phyloP scores from a whole-genome alignment of 2,797 vertebrate genomes.

The Neoniphon sammara region DNA sequence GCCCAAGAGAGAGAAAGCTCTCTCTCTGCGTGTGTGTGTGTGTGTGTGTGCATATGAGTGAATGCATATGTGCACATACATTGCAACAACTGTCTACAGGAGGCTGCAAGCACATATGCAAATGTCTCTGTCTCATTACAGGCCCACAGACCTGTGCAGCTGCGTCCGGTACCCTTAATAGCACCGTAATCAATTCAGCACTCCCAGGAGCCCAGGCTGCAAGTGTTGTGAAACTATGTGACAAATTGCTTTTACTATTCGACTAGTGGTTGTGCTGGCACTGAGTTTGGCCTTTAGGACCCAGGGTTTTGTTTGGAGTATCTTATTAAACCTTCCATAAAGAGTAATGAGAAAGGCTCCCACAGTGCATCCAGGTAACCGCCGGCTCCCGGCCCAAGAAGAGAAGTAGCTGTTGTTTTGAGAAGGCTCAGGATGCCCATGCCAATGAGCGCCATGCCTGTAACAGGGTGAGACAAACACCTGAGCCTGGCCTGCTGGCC shows the following conservation, averaged over 20 bases:
- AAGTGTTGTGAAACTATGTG: constrained; percentile 55
- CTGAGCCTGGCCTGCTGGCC: constrained; percentile 5
- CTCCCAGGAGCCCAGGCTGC: constrained; percentile 33
- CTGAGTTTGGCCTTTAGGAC: constrained; percentile 38
- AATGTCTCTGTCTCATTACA: constrained; percentile 20
- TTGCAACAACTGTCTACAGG: constrained; percentile 4
- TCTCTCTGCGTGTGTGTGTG: constrained; percentile 1
- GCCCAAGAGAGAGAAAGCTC: not conserved
- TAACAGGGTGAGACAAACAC: constrained; percentile 27
- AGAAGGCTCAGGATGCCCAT: constrained; percentile 7
- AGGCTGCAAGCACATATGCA: constrained; percentile 18
- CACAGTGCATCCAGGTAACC: constrained; percentile 56
- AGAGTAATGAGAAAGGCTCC: constrained; percentile 63
- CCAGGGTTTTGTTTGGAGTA: constrained; percentile 55
- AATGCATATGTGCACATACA: not conserved
- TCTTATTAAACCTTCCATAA: constrained; percentile 71
- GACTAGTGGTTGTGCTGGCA: constrained; percentile 49
- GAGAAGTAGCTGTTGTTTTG: constrained; percentile 35
- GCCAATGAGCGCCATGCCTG: constrained; percentile 15
- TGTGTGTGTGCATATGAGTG: constrained; percentile 9
- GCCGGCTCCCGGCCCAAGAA: constrained; percentile 44
- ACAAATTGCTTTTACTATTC: constrained; percentile 69
- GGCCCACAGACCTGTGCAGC: constrained; percentile 41
- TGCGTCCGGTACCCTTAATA: constrained; percentile 36
- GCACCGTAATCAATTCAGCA: constrained; percentile 50